phyloP scores from a whole-genome alignment of 2,797 vertebrate genomes.

The Taenioides sp. region DNA sequence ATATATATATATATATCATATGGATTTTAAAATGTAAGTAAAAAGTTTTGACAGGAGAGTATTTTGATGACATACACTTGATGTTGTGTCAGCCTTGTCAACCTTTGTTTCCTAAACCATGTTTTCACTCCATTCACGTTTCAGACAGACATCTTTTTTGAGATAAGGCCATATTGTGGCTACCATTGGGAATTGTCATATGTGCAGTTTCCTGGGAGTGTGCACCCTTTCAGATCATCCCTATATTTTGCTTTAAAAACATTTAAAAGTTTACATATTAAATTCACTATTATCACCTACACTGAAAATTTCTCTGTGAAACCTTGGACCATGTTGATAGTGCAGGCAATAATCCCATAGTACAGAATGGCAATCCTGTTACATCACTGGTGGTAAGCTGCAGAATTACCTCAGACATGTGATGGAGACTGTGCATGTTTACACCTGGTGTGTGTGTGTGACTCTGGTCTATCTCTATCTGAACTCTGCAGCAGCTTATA shows the following conservation, averaged over 20 bases:
- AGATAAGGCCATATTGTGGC: no score
- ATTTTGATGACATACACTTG: background rate
- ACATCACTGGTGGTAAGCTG: slow-evolving; percentile 52
- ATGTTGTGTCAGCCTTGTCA: no score
- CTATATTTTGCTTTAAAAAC: background rate
- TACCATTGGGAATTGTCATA: background rate
- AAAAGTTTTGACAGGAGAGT: background rate
- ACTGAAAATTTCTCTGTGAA: background rate
- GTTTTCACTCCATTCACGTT: background rate
- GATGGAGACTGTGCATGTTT: slow-evolving; percentile 20
- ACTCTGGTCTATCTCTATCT: background rate
- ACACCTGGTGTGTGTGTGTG: slow-evolving; percentile 11
- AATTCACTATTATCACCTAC: background rate
- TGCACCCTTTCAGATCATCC: background rate
- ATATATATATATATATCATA: no score
- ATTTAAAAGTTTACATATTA: background rate
- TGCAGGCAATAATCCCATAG: slow-evolving; percentile 33
- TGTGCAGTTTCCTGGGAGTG: background rate
- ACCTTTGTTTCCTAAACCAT: no score
- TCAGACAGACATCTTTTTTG: background rate
- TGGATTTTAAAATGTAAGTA: background rate
- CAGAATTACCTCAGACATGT: slow-evolving; percentile 45
- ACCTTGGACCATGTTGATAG: slow-evolving; percentile 6
- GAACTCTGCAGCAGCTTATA: background rate
- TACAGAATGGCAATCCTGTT: slow-evolving; percentile 46